Conservation (phyloP, 2,797 vertebrate genomes). For the Chromis chromis region DNA sequence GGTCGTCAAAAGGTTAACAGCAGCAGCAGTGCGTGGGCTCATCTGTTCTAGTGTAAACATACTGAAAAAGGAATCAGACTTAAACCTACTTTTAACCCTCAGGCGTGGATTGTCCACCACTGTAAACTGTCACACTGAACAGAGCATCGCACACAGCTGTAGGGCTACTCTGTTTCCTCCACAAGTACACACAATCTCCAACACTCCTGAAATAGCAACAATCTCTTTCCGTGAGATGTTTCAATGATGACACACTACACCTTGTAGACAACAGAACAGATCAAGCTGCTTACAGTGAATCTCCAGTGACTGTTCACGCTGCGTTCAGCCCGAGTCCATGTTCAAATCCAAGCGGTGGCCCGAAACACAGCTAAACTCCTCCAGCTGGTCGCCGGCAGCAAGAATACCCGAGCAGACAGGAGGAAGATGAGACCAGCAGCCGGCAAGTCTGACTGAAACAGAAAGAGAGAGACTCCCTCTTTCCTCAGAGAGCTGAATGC, state of each 20-base stretch:
- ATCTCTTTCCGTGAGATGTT: constrained; percentile 32
- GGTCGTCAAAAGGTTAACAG: constrained; percentile 22
- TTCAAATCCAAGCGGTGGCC: constrained; percentile 37
- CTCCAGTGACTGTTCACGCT: constrained; percentile 49
- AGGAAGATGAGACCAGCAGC: constrained; percentile 53
- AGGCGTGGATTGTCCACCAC: neutral
- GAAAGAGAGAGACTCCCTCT: constrained; percentile 70
- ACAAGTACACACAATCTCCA: constrained; percentile 11
- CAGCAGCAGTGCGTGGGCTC: constrained; percentile 9
- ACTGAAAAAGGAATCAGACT: constrained; percentile 20
- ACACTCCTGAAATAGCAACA: constrained; percentile 39
- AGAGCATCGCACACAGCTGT: neutral
- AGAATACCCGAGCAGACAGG: constrained; percentile 31
- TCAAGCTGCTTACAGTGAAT: constrained; percentile 56
- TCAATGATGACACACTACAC: constrained; percentile 47
- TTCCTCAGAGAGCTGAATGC: constrained; percentile 61
- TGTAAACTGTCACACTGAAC: constrained; percentile 9
- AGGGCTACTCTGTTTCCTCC: constrained; percentile 1
- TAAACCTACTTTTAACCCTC: constrained; percentile 26
- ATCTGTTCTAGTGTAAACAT: constrained; percentile 28
- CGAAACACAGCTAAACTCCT: constrained; percentile 53
- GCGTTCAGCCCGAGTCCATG: constrained; percentile 54
- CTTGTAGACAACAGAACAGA: constrained; percentile 35
- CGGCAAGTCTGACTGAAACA: constrained; percentile 52
- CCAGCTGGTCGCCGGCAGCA: constrained; percentile 16